Conservation (phyloP, 2,888 invertebrate genomes). For the Deroplatys truncata region DNA sequence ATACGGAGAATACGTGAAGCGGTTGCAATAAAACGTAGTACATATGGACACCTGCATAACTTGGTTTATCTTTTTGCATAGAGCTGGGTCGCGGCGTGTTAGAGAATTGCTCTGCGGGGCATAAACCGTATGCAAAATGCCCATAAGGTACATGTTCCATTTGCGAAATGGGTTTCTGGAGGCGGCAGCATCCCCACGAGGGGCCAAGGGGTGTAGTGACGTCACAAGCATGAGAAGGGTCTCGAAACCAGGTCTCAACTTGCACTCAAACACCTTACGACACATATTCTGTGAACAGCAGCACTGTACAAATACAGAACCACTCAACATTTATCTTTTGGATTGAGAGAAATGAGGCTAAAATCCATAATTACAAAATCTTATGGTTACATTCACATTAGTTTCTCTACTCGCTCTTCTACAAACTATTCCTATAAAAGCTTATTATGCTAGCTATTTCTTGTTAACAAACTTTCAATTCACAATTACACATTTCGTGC, state of each 20-base stretch:
- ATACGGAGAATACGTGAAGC: too few relatives aligned
- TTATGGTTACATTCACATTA: too few relatives aligned
- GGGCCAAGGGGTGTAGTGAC: not conserved
- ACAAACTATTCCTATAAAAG: too few relatives aligned
- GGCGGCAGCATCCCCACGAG: not conserved
- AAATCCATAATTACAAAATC: too few relatives aligned
- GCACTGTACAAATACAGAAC: too few relatives aligned
- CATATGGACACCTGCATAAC: not conserved
- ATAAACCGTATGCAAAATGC: not conserved
- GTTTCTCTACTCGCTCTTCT: too few relatives aligned
- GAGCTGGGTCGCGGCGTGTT: not conserved
- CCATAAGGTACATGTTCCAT: not conserved
- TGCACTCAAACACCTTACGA: not conserved
- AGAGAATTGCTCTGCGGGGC: not conserved
- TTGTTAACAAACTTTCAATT: too few relatives aligned
- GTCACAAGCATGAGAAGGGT: not conserved
- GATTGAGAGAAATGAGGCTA: too few relatives aligned
- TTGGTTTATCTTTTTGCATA: not conserved
- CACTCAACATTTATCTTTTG: too few relatives aligned
- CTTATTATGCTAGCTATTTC: too few relatives aligned
- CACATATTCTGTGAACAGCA: too few relatives aligned
- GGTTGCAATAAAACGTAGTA: not conserved
- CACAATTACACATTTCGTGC: too few relatives aligned
- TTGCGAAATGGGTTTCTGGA: not conserved
- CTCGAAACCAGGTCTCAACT: not conserved